Conservation (phyloP, 1,140 invertebrate species). For the Calycopis cecrops region DNA sequence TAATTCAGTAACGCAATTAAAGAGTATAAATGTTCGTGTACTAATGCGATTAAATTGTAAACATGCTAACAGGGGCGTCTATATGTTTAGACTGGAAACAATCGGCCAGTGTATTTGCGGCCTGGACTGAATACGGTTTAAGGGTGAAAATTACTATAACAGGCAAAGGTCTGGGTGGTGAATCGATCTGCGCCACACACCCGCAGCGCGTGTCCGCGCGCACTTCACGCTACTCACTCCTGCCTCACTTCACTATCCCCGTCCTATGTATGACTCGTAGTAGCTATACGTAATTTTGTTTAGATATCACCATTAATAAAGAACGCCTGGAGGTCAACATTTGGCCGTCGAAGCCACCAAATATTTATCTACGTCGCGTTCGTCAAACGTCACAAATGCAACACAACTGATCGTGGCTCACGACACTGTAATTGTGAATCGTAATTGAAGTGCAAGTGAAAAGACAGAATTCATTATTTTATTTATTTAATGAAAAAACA, state of each 20-base stretch:
- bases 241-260: slow-evolving; percentile 55
- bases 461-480: neutral
- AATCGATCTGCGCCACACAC: slow-evolving; percentile 50
- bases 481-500: neutral
- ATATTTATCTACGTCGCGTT: neutral
- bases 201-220: slow-evolving; percentile 36
- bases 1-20: too few species aligned
- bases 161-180: slow-evolving; percentile 25
- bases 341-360: slow-evolving; percentile 14
- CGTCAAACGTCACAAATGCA: too few species aligned
- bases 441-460: slow-evolving; percentile 10
- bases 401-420: neutral
- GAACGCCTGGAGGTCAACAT: slow-evolving; percentile 36
- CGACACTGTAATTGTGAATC: neutral
- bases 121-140: neutral
- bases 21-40: too few species aligned
- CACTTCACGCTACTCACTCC: slow-evolving; percentile 43
- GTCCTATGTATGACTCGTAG: slow-evolving; percentile 62
- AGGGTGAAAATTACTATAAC: slow-evolving; percentile 27
- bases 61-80: too few species aligned
- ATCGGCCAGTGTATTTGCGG: too few species aligned
- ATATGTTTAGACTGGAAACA: too few species aligned
- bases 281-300: slow-evolving; percentile 64
- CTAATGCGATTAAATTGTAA: too few species aligned
- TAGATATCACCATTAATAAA: slow-evolving; percentile 52